Base-by-base conservation (phyloP, 2,888 invertebrate genomes). In the Rhimphoctona megacephalus region DNA sequence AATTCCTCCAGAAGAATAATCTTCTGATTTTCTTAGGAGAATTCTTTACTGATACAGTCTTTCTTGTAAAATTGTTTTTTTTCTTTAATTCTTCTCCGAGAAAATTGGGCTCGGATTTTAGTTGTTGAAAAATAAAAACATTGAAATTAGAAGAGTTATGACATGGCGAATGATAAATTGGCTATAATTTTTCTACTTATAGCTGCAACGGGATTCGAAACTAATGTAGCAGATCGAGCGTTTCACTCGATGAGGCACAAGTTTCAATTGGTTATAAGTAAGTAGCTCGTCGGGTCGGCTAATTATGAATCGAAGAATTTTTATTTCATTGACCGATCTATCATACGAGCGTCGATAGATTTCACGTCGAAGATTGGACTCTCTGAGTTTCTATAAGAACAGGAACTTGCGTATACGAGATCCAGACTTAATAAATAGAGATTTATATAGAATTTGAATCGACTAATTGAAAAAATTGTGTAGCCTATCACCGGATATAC, bases 331-430 rank as follows among this genome's bases (percentile, higher is more conserved):
- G 14, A 66, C 49, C 83, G 73, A 83, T 83, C 79, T 73, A 79
- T 83, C 83, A 79, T 36, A 36, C 52, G 54, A 17, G 33, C 66
- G 70, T 25, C 69, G 70, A 85, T 81, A 85, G 84, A 85, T 80
- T 81, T 69, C 49, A 69, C 61, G 49, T 76, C 52, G 66, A 57
- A 39, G 80, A 80, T 84, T 80, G 25, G n/a, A 54, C 54, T 73
- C 54, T 19, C 5, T 22, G 19, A 2, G 25, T 61, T 7, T 30
- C 7, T 5, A 17, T 61, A 22, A 11, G 22, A 22, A 54, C 54
- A 22, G 54, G 30, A 43, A 22, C n/a, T 22, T 43, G 64, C 36
- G 30, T 36, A 33, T 61, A 22, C 8, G 17, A 22, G 22, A 66
- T 19, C 30, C 2, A 6, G 6, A 25, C 43, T 43, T 61, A 61